phyloP scores from a whole-genome alignment of 2,888 invertebrate species.

The Artemia sinica region DNA sequence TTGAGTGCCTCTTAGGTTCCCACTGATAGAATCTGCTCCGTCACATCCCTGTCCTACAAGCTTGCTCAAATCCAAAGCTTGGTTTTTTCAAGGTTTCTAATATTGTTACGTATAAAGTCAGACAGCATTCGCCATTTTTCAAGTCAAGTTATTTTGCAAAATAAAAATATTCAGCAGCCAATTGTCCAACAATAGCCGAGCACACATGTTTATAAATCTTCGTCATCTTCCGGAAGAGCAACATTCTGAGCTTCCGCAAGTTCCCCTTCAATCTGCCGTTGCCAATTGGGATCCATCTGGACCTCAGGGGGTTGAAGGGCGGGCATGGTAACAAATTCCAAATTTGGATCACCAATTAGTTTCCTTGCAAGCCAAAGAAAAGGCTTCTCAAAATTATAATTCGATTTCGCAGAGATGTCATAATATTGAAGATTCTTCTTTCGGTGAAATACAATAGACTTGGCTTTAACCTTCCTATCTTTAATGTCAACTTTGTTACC shows the following conservation, averaged over 20 bases:
- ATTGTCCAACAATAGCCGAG: not conserved
- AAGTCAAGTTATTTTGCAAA: too few relatives aligned
- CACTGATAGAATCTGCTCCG: too few relatives aligned
- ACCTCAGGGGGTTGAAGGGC: constrained; percentile 96
- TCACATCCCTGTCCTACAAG: too few relatives aligned
- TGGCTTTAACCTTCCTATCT: too few relatives aligned
- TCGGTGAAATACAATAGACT: too few relatives aligned
- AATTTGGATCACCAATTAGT: constrained; percentile 91
- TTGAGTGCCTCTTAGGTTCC: too few relatives aligned
- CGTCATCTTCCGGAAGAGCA: constrained; percentile 92
- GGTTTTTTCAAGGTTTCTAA: too few relatives aligned
- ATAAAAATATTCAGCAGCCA: too few relatives aligned
- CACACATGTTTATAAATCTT: constrained; percentile 58
- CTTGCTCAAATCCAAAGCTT: too few relatives aligned
- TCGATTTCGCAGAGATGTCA: constrained; percentile 97
- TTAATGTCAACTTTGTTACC: constrained; percentile 99
- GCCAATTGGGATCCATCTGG: constrained; percentile 93
- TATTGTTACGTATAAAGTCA: too few relatives aligned
- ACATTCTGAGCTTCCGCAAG: constrained; percentile 89
- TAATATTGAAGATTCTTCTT: too few relatives aligned
- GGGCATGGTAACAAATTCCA: constrained; percentile 98
- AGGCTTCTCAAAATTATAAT: constrained; percentile 99
- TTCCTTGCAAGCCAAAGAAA: constrained; percentile 98
- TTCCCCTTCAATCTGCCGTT: constrained; percentile 89
- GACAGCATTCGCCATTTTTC: too few relatives aligned